phyloP scores from a whole-genome alignment of 1,140 invertebrate genomes.

The Camponotus pennsylvanicus region DNA sequence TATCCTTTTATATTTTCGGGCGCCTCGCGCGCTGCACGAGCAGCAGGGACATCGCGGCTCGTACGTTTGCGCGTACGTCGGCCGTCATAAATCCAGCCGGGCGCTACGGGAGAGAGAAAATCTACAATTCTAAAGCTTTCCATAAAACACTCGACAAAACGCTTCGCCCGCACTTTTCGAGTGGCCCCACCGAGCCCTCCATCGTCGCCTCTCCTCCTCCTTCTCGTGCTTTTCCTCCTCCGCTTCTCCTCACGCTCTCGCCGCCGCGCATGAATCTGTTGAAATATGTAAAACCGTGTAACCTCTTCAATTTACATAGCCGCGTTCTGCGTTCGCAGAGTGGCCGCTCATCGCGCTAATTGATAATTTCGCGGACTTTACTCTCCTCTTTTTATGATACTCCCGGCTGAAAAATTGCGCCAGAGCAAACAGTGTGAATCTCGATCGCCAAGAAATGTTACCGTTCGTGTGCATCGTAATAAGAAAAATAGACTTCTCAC shows the following conservation, averaged over 20 bases:
- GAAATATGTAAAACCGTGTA: slow-evolving; percentile 86
- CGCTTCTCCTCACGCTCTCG: slow-evolving; percentile 53
- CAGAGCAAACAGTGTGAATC: slow-evolving; percentile 42
- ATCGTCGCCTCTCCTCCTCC: slow-evolving; percentile 14
- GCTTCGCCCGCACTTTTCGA: slow-evolving; percentile 85
- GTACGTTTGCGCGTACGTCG: slow-evolving; percentile 58
- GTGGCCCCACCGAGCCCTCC: slow-evolving; percentile 72
- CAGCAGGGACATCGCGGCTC: slow-evolving; percentile 51
- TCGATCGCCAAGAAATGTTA: neutral
- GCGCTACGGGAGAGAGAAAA: slow-evolving; percentile 76
- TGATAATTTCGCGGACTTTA: slow-evolving; percentile 69
- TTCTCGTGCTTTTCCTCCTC: slow-evolving; percentile 27
- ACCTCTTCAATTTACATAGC: slow-evolving; percentile 86
- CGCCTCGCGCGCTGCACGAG: slow-evolving; percentile 51
- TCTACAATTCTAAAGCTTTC: slow-evolving; percentile 87
- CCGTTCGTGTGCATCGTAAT: neutral
- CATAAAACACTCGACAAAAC: slow-evolving; percentile 86
- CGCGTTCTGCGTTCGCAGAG: slow-evolving; percentile 79
- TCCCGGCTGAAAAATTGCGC: slow-evolving; percentile 50
- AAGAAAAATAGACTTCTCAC: neutral
- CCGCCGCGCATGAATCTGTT: slow-evolving; percentile 78
- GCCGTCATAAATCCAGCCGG: slow-evolving; percentile 77
- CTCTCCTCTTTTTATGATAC: slow-evolving; percentile 27
- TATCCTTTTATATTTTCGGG: slow-evolving; percentile 75
- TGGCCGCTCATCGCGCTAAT: slow-evolving; percentile 75